Base-by-base conservation (phyloP, 1,140 invertebrate species). In the Solen grandis region DNA sequence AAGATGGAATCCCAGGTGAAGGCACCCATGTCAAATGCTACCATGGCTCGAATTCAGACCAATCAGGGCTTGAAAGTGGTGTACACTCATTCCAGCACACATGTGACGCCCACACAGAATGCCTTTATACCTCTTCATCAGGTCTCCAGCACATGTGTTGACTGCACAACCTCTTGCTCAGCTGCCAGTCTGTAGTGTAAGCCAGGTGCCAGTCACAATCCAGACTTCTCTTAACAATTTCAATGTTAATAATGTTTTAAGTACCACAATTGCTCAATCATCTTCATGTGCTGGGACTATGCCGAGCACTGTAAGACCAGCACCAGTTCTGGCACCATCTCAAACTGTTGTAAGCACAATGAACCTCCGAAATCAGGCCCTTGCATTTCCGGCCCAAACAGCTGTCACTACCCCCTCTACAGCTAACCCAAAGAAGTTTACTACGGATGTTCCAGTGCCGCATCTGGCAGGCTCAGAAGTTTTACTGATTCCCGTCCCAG, bases 121-220 rank as follows among this genome's bases (percentile, higher is more conserved):
- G 8, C 31, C 57, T 55, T 25, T 5, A 62, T n/a, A 3, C 25
- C 59, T 31, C 25, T 62, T 8, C 16, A 16, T 31, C 10, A 5
- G 27, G 25, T 8, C 2, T 50, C 36, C 19, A 2, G n/a, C n/a
- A 19, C 36, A 31, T 55, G 50, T 16, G 14, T 50, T 31, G 68
- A 35, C n/a, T n/a, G n/a, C n/a, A 35, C 55, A 70, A 14, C 0
- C 57, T 55, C 50, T 70, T 2, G 57, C 57, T 36, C 68, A 55
- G 55, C 19, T 13, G 13, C 10, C 29, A 22, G 5, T 22, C 0
- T 16, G 50, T n/a, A 36, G 54, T n/a, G n/a, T 55, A 19, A 4
- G 27, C 54, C 4, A 19, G 54, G n/a, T 8, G 46, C 10, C 19
- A 8, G 41, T 16, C 16, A 69, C 31, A 19, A n/a, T 16, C 29